These are phyloP conservation scores for Myotis lucifugus DNA, from an alignment of 2,113 vertebrate species.

Conservation along the genomic window DNA sequence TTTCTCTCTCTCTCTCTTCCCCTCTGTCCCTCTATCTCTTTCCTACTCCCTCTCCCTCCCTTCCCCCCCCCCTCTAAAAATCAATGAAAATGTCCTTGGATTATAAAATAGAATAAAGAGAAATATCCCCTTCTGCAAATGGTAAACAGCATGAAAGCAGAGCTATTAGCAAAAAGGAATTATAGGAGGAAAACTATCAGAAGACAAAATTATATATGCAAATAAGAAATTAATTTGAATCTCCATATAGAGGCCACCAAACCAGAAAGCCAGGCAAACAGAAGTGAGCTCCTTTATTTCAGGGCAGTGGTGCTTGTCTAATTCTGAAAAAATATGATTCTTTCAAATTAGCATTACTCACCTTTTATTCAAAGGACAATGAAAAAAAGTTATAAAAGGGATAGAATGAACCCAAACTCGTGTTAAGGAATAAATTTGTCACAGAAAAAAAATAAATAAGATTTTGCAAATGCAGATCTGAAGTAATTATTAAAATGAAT, in stretches of 20 bases:
- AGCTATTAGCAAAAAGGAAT: neutral
- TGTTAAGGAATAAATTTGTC: slow-evolving; percentile 26
- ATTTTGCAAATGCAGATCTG: slow-evolving; percentile 23
- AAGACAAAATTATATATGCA: neutral
- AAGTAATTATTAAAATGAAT: slow-evolving; percentile 56
- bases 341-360: neutral
- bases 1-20: neutral
- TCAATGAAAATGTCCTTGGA: neutral
- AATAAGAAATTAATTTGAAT: slow-evolving; percentile 39
- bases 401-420: neutral
- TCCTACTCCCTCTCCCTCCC: neutral
- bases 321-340: slow-evolving; percentile 33
- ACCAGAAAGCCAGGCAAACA: neutral
- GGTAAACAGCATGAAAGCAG: slow-evolving; percentile 23
- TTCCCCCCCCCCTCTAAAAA: neutral
- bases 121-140: slow-evolving; percentile 16
- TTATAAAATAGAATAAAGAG: neutral
- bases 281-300: neutral
- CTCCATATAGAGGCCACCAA: neutral
- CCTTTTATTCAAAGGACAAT: slow-evolving; percentile 18
- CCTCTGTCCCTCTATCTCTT: too few relatives aligned
- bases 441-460: slow-evolving; percentile 33
- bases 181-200: neutral
- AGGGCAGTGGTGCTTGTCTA: neutral
- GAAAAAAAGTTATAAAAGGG: neutral